A percentile compares a stretch with the other conserved stretches of the same genome.
phyloP scores from a whole-genome alignment of 2,888 invertebrate species.

The Latrodectus hesperus region DNA sequence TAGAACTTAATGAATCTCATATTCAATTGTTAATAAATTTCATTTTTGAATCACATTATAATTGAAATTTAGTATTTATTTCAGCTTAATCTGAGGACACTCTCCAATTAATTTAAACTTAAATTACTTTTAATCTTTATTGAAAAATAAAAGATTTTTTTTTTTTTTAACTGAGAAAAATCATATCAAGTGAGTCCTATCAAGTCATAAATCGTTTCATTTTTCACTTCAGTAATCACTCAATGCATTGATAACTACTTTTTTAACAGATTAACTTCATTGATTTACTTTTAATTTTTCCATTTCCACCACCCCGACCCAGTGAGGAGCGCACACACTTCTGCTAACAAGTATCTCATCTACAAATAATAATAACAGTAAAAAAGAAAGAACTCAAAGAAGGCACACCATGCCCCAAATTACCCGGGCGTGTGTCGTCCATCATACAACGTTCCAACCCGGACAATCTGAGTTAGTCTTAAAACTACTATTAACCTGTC shows the following conservation, averaged over 20 bases:
- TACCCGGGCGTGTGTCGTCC: slow-evolving; percentile 62
- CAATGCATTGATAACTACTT: background rate
- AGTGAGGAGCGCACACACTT: slow-evolving; percentile 8
- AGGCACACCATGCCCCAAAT: slow-evolving; percentile 28
- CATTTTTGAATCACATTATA: too few relatives aligned
- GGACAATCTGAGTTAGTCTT: slow-evolving; percentile 52
- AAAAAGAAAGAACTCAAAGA: slow-evolving; percentile 4
- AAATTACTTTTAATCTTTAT: too few relatives aligned
- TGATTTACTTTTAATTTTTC: background rate
- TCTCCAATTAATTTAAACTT: too few relatives aligned
- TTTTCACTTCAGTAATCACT: too few relatives aligned
- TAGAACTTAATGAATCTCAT: too few relatives aligned
- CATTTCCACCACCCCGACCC: background rate
- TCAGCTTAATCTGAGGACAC: too few relatives aligned
- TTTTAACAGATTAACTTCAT: slow-evolving; percentile 17
- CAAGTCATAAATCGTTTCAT: too few relatives aligned
- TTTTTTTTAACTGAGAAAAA: too few relatives aligned
- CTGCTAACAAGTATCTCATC: slow-evolving; percentile 32
- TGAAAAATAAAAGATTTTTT: too few relatives aligned
- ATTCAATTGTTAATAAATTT: too few relatives aligned
- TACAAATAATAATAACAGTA: background rate
- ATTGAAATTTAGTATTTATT: too few relatives aligned
- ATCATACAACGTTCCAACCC: slow-evolving; percentile 49
- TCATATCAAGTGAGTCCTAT: too few relatives aligned
- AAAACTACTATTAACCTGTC: slow-evolving; percentile 67